Evolutionary conservation across 2,113 vertebrate species (phyloP), one percentile per base, ranked within the genome.

Genomic region (Pagrus major): DNA sequence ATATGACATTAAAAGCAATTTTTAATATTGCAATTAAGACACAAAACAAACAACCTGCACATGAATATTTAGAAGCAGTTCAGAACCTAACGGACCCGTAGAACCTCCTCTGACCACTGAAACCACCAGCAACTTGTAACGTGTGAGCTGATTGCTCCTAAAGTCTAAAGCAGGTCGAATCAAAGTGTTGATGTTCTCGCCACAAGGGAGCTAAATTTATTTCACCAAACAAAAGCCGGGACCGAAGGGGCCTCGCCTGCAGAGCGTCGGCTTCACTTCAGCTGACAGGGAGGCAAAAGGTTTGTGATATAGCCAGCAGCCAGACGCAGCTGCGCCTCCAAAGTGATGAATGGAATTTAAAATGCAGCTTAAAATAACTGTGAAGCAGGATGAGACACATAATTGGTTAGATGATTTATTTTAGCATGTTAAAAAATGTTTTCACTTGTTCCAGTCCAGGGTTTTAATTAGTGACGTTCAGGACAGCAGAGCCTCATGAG

Each of bases 281-380:
- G 79, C 76, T 86, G 80, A 88, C 79, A 85, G 18, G 41, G 68
- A 85, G 72, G 41, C 55, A 83, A 85, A 83, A 79, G 71, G 72
- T 71, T 74, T 86, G 76, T 80, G 80, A 83, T 67, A 6, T 60
- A 52, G 72, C 87, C 77, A 9, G 52, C 12, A 86, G 87, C 71
- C 73, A 70, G 51, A 73, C 11, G 31, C 46, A 31, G 63, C 63
- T 58, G 60, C 3, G 63, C 58, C 51, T 56, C 56, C n/a, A 21
- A 51, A 63, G 61, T 69, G 74, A 61, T 73, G 56, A 71, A 76
- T 66, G 21, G 18, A 27, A 39, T 75, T 66, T 51, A 69, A 77
- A 74, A 64, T 25, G 33, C 52, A 35, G 68, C 84, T 73, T 25
- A 35, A 55, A 89, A 81, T 69, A 79, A 64, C 47, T 0, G 10